Evolutionary conservation across 1,140 invertebrate species (phyloP), one percentile per base, ranked within the genome.

Genomic region (Cataglyphis hispanica): DNA sequence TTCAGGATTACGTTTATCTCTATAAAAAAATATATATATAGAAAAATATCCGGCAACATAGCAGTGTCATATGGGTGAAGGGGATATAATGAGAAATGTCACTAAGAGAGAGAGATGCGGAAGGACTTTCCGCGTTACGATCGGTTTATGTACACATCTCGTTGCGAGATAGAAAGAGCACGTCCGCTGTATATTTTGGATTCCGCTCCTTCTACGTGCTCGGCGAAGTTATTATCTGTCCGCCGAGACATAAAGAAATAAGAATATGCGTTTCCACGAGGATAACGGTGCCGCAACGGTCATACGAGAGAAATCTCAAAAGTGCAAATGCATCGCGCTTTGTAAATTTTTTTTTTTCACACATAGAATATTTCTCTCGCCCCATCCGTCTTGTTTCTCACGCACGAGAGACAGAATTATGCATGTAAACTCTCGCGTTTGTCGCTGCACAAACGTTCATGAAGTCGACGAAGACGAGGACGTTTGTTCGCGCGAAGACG

Each of bases 171-270:
- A 53, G 31, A 80, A 5, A 11, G 13, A 2, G n/a, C 40, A n/a
- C 16, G 8, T 40, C 31, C 31, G 22, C 43, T 13, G 43, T 16
- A 11, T 31, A 40, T 56, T 56, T 0, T 80, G 22, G 56, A 40
- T 80, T 58, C 11, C 34, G 16, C 27, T 63, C 19, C 19, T 50
- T 66, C 27, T 64, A 78, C 60, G 13, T 56, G 16, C 31, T 31
- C 76, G 43, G 34, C 22, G n/a, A 19, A 19, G 53, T 88, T 88
- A 88, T 87, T 88, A 87, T 53, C 46, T 77, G 13, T 40, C 37
- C 50, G n/a, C 40, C n/a, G 25, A 61, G 27, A 16, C 25, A 5
- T 7, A 34, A 19, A 34, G 53, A 60, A 74, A 83, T 83, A 58
- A 40, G 67, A 74, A 74, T 74, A 34, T 22, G 25, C 34, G 8